Evolutionary conservation across 2,797 vertebrate species (phyloP).

Genomic region (Trachurus trachurus): DNA sequence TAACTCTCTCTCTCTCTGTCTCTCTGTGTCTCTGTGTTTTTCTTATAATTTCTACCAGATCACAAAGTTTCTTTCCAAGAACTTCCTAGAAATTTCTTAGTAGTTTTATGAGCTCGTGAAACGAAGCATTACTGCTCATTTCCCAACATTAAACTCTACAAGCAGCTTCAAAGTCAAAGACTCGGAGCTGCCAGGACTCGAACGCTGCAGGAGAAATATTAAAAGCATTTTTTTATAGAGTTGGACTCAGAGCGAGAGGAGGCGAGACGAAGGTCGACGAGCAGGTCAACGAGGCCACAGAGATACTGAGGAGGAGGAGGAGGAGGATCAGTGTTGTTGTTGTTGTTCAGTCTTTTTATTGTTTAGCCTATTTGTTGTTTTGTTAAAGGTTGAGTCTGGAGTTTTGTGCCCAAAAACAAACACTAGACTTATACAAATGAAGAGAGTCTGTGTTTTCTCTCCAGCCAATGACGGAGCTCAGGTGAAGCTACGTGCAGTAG

Average conservation of each 20-base stretch:
- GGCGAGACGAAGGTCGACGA: background rate
- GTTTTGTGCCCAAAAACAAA: no score
- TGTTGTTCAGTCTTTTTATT: no score
- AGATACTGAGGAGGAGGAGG: no score
- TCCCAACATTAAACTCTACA: background rate
- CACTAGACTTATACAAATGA: no score
- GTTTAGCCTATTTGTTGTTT: no score
- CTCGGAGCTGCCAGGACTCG: background rate
- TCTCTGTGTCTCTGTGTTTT: no score
- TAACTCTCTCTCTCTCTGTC: background rate
- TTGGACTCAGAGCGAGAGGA: background rate
- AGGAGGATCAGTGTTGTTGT: no score
- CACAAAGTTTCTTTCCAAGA: background rate
- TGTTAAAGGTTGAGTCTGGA: no score
- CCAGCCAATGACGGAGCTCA: no score
- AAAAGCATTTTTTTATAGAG: background rate
- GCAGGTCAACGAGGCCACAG: background rate
- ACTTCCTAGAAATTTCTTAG: background rate
- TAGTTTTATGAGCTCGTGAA: constrained; percentile 12
- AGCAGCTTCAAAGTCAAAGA: background rate
- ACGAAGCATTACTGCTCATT: background rate
- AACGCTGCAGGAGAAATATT: background rate
- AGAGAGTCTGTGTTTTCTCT: no score
- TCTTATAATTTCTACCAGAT: constrained; percentile 27
- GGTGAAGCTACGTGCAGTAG: no score